phyloP scores from a whole-genome alignment of 2,113 vertebrate genomes.

The Dasyornis broadbenti region DNA sequence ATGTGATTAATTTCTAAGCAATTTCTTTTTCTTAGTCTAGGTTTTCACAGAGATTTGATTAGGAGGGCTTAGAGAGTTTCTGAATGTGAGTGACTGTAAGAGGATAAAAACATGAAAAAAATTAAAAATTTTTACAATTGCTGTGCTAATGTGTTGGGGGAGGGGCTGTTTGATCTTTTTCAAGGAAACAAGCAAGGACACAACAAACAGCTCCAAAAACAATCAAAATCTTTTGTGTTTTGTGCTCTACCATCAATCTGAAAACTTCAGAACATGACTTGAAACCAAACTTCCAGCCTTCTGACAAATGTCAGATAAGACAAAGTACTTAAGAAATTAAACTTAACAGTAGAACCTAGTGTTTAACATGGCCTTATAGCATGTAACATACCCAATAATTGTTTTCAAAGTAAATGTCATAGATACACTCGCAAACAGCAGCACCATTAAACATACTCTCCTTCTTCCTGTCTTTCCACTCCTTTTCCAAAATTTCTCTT shows the following conservation, averaged over 20 bases:
- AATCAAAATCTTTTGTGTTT: neutral
- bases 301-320: neutral
- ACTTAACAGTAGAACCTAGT: neutral
- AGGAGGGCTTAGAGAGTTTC: neutral
- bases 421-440: neutral
- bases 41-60: neutral
- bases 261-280: neutral
- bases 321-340: neutral
- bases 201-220: neutral
- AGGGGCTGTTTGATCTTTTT: neutral
- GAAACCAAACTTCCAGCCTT: neutral
- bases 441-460: neutral
- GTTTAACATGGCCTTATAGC: neutral
- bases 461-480: neutral
- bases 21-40: neutral
- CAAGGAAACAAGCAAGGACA: neutral
- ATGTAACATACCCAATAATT: neutral
- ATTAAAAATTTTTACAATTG: neutral
- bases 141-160: neutral
- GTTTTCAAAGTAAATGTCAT: neutral
- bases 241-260: neutral
- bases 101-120: neutral
- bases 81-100: neutral
- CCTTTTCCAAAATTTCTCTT: neutral
- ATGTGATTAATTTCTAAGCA: neutral